A percentile compares a stretch with the other conserved stretches of the same genome.
These are phyloP conservation scores for Zygaena filipendulae DNA, from an alignment of 2,888 invertebrate genomes.

Conservation along the genomic window DNA sequence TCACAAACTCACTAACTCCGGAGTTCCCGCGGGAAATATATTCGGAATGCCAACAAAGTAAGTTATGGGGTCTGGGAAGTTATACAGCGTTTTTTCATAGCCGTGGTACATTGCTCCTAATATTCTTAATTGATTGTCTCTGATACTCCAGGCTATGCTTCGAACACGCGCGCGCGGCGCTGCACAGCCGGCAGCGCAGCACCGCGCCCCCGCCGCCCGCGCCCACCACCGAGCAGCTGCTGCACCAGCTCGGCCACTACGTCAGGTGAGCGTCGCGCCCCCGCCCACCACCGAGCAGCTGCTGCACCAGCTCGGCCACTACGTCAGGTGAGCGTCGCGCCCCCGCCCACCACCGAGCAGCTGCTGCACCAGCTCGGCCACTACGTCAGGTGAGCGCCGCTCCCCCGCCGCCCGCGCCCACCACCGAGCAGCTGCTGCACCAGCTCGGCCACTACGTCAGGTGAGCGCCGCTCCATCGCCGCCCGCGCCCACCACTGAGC, in stretches of 20 bases:
- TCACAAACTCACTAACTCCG: no score
- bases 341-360: conserved; percentile 71
- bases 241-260: conserved; percentile 74
- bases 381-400: conserved; percentile 71
- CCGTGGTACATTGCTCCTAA: no score
- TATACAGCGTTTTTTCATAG: no score
- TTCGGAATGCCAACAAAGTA: no score
- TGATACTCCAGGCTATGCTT: conserved; percentile 68
- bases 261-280: conserved; percentile 64
- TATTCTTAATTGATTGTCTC: no score
- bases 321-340: conserved; percentile 70
- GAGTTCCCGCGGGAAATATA: no score
- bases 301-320: conserved; percentile 72
- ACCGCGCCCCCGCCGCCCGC: conserved; percentile 69
- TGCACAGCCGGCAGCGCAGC: conserved; percentile 66
- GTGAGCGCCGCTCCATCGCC: conserved; percentile 64
- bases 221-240: conserved; percentile 70
- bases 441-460: conserved; percentile 73
- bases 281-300: conserved; percentile 71
- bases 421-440: conserved; percentile 71
- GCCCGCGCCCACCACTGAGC: conserved; percentile 71
- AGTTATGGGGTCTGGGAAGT: no score
- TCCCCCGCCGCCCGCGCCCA: conserved; percentile 68
- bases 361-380: conserved; percentile 72
- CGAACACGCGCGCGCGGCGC: conserved; percentile 71